Evolutionary conservation across 2,888 invertebrate species (phyloP), one percentile per base, ranked within the genome.

Genomic region (Stratiomys singularior): DNA sequence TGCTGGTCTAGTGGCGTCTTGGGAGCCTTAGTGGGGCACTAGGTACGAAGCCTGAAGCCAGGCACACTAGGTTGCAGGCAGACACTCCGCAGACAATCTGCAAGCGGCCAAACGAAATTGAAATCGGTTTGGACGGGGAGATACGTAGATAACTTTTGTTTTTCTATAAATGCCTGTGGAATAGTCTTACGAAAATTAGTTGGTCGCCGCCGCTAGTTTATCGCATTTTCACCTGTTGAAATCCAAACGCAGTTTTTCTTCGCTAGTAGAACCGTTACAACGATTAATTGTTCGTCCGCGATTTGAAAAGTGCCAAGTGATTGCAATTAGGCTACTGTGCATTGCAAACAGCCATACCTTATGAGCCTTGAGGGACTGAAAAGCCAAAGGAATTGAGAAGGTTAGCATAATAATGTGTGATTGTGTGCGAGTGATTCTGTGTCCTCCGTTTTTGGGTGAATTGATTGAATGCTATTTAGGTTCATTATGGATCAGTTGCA

Each of bases 141-240:
- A 74, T 28, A 66, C 37, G 18, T 37, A 28, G 64, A 64, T 46
- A 74, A 58, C 30, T 74, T 74, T 74, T 74, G 74, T 74, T 74
- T 74, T 77, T 18, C 78, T 72, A 71, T 76, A 76, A 76, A 76
- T 76, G 76, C 47, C 52, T 76, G 63, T 23, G 76, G 52, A 76
- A 64, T 64, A 15, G 76, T 76, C 46, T 47, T 47, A 64, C 13
- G 64, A 76, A 76, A 76, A 76, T 63, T 76, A 76, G 76, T 76
- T 64, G 66, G 46, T 63, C 76, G 76, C 60, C 44, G 76, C 25
- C 63, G 64, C 76, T 76, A 52, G 72, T 58, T 72, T 66, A 78
- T 25, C 74, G 21, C 13, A 30, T 58, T 63, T 58, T n/a, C 71
- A 28, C 37, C 64, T 47, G 64, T 47, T 66, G 76, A 78, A 60